These are phyloP conservation scores for Todus mexicanus DNA, from an alignment of 2,797 vertebrate species.

Conservation along the genomic window DNA sequence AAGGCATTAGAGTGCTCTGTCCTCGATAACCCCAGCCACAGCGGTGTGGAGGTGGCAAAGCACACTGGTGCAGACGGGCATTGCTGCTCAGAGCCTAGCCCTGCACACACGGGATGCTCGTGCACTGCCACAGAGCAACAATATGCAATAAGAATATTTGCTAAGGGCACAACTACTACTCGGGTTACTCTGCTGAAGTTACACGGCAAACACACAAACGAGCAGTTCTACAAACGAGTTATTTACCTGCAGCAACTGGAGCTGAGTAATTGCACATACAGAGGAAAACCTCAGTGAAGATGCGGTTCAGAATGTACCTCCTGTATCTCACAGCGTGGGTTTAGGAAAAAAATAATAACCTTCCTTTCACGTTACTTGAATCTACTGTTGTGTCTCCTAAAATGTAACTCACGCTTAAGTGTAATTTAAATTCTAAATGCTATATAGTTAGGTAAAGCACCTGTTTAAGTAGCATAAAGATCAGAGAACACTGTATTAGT, in stretches of 20 bases:
- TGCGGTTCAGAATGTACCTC: accelerated
- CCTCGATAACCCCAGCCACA: accelerated
- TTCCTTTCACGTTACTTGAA: background rate
- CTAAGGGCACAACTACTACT: background rate
- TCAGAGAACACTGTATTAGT: background rate
- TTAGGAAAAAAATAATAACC: background rate
- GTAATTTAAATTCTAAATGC: background rate
- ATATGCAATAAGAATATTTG: background rate
- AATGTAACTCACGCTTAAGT: background rate
- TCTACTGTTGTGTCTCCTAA: background rate
- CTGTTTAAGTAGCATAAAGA: background rate
- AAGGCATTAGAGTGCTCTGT: background rate
- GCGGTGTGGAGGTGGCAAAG: background rate
- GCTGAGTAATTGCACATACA: accelerated
- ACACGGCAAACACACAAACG: background rate
- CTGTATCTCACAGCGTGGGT: background rate
- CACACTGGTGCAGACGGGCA: accelerated
- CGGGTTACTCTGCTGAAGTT: background rate
- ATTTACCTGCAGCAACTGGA: background rate
- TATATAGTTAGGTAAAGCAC: background rate
- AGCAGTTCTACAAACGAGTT: background rate
- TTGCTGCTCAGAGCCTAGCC: background rate
- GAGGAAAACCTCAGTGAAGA: background rate
- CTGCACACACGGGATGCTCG: accelerated
- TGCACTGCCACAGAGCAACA: background rate